phyloP scores from a whole-genome alignment of 2,113 vertebrate genomes.

The Cebus imitator region DNA sequence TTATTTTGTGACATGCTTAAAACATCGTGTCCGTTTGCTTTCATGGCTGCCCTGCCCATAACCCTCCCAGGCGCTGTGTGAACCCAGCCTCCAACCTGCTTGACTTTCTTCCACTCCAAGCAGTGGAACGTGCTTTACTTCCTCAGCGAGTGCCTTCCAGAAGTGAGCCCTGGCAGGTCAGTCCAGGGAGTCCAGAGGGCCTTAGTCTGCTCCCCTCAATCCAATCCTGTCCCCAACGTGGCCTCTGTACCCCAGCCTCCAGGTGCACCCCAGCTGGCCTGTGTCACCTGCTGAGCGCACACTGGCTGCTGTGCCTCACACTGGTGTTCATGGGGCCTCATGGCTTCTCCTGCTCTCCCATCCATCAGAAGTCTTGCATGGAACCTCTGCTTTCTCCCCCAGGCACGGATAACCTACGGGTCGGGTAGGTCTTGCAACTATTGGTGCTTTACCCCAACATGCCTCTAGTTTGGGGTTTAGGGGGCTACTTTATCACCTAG shows the following conservation, averaged over 20 bases:
- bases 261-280: too few species aligned
- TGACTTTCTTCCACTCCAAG: background rate
- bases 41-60: background rate
- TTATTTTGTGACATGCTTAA: accelerated
- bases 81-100: background rate
- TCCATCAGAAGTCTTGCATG: accelerated
- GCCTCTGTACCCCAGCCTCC: background rate
- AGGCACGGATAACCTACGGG: background rate
- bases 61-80: background rate
- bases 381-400: background rate
- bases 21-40: accelerated
- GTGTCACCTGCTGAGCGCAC: background rate
- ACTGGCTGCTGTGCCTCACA: background rate
- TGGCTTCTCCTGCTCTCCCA: accelerated
- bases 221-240: accelerated
- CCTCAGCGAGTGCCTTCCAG: background rate
- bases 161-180: background rate
- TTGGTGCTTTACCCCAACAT: background rate
- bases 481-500: too few species aligned
- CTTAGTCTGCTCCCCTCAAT: background rate
- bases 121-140: too few species aligned
- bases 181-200: background rate
- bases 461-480: accelerated
- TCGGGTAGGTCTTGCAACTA: accelerated
- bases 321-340: too few species aligned